Evolutionary conservation across 2,888 invertebrate species (phyloP), one percentile per base, ranked within the genome.

Genomic region (Seladonia tumulorum): DNA sequence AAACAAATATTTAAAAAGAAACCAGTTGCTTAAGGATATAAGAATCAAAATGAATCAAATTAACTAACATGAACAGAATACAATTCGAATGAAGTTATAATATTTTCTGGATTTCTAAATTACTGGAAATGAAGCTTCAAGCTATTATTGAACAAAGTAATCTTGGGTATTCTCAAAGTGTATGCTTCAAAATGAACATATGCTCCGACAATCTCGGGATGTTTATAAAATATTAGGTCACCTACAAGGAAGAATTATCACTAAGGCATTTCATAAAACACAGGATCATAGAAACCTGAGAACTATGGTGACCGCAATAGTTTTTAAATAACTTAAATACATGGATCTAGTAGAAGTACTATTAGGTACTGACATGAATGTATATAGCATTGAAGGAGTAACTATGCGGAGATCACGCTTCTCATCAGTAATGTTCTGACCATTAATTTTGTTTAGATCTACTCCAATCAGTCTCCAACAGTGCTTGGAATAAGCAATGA

Each of bases 261-360:
- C n/a, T 42, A 70, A 70, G 42, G 42, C 42, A 70, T 70, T 42
- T 42, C 42, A 25, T 70, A 70, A 70, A 70, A 70, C 42, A 39
- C 22, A 42, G 14, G n/a, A 70, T 70, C 70, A 42, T 42, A 70
- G n/a, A 68, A 42, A 70, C 7, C 70, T 70, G 42, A 5, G 70
- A 42, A n/a, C 14, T 14, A 70, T 42, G 42, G 70, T n/a, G 42
- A 70, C 42, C 42, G n/a, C 42, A 42, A n/a, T 42, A n/a, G n/a
- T 39, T n/a, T 22, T 70, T 70, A 70, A 70, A 70, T 70, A 70
- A 42, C 14, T 70, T 70, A 70, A 70, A 14, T n/a, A 42, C 39
- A 12, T n/a, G 70, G n/a, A 70, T 70, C n/a, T 70, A 70, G n/a
- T 70, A n/a, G n/a, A 25, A 70, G 70, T 70, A 70, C 42, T 70